Evolutionary conservation across 2,888 invertebrate species (phyloP).

Genomic region (Taphrorychus bicolor): DNA sequence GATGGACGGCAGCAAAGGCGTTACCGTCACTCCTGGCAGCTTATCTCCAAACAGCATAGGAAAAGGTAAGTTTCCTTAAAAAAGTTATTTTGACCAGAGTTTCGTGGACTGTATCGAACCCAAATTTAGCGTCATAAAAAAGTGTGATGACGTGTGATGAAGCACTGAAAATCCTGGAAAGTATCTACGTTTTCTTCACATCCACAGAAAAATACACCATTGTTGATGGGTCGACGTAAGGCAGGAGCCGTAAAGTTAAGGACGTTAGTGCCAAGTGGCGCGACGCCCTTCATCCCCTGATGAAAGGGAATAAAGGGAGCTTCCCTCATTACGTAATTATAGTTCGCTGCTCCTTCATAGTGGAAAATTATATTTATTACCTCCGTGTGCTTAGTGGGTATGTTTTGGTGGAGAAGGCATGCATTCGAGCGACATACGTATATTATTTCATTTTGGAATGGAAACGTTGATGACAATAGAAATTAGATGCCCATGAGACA

Average conservation of each 20-base stretch:
- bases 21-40: constrained; percentile 58
- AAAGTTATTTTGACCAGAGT: not conserved
- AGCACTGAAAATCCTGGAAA: too few species aligned
- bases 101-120: too few species aligned
- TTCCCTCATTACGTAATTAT: constrained; percentile 42
- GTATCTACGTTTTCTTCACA: too few species aligned
- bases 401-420: constrained; percentile 32
- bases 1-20: constrained; percentile 28
- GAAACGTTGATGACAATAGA: constrained; percentile 9
- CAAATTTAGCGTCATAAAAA: too few species aligned
- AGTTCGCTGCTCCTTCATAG: constrained; percentile 39
- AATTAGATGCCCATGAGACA: too few species aligned
- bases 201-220: not conserved
- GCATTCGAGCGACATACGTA: constrained; percentile 27
- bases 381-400: constrained; percentile 36
- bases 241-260: not conserved
- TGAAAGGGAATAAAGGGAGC: constrained; percentile 39
- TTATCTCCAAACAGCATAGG: constrained; percentile 79
- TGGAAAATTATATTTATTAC: constrained; percentile 41
- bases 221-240: not conserved
- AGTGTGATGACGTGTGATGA: too few species aligned
- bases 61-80: constrained; percentile 67
- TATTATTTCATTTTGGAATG: constrained; percentile 9
- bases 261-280: constrained; percentile 37
- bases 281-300: constrained; percentile 32